A percentile compares a stretch with the other conserved stretches of the same genome.
Evolutionary conservation across 2,797 vertebrate genomes (phyloP).

Genomic region (Rhabdomys pumilio): DNA sequence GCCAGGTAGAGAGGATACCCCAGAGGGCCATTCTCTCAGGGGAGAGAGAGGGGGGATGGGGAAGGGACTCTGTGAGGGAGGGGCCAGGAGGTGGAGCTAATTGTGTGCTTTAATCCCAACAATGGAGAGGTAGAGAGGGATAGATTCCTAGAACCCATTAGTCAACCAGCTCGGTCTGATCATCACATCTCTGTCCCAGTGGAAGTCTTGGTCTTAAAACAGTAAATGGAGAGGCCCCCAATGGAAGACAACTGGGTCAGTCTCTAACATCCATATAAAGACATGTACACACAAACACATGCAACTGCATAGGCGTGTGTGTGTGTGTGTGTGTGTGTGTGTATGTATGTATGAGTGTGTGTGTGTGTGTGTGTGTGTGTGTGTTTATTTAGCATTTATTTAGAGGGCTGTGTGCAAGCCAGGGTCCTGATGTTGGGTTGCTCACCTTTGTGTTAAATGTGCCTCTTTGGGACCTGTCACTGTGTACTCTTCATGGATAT

Average conservation of each 20-base stretch:
- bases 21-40: neutral
- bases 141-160: too few relatives aligned
- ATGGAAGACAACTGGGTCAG: neutral
- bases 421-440: neutral
- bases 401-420: neutral
- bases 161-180: neutral
- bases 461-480: neutral
- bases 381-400: neutral
- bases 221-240: fast-evolving
- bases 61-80: neutral
- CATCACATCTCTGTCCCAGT: neutral
- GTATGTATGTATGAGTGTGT: neutral
- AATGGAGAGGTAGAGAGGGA: neutral
- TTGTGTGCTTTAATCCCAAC: neutral
- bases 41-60: neutral
- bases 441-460: neutral
- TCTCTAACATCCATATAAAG: neutral
- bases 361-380: too few relatives aligned
- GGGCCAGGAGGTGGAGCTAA: neutral
- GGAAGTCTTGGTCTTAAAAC: neutral
- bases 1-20: neutral
- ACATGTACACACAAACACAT: neutral
- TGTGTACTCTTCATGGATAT: neutral
- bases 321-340: neutral
- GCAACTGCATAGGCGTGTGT: neutral